Base-by-base conservation (phyloP, 2,888 invertebrate genomes). In the Arrhopalites spinosus region DNA sequence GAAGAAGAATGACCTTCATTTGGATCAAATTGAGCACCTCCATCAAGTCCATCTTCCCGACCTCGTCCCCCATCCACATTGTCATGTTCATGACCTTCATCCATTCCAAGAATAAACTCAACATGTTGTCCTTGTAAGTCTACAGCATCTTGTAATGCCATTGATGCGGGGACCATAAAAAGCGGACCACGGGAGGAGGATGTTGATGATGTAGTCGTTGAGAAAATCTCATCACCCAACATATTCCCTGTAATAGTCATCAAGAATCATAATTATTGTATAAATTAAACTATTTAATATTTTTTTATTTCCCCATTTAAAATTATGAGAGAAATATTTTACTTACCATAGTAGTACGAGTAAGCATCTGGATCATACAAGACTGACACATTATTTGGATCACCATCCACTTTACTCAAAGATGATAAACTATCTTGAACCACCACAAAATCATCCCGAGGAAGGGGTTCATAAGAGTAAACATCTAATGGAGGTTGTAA, bases 351-450 rank as follows among this genome's bases (percentile, higher is more conserved):
- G 64, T 81, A 82, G 25, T 80, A 81, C 0, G 79, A 77, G 68
- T 80, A 81, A 3, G 77, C 63, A 66, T 82, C 82, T 23, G 78
- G 72, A 72, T 82, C 82, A 71, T 82, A 82, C 43, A 79, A 71
- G 20, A 78, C 73, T 1, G 79, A 77, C n/a, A 79, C 80, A 30
- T 76, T 74, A 71, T 68, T 80, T 5, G 78, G 77, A 64, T 72
- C 76, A 2, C 20, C 30, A 1, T 78, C 80, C 7, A 77, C 77
- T 5, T 75, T 77, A 74, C 73, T 73, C 11, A 79, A 59, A 11
- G 77, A 69, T 8, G n/a, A 13, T 7, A 74, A 36, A 25, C 50
- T 59, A 68, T 80, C 80, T 56, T 78, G 78, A 8, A 78, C 79
- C 2, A 43, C 77, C 0, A 69, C 75, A 50, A 81, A 77, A 23